Evolutionary conservation across 2,888 invertebrate genomes (phyloP), one percentile per base, ranked within the genome.

Genomic region (Melanophora roralis): DNA sequence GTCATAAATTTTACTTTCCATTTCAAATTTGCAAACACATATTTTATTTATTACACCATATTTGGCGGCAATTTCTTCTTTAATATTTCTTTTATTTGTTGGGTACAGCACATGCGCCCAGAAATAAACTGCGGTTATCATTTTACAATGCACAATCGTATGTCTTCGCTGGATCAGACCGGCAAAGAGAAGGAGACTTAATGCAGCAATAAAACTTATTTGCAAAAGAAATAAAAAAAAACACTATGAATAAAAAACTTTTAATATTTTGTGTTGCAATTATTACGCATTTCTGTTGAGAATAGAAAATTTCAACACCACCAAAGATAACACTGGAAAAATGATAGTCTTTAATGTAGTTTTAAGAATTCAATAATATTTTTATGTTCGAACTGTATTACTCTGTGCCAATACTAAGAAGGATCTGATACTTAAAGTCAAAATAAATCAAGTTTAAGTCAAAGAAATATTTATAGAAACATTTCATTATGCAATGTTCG

Each of bases 1-100:
- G 77, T 68, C 74, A 80, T 82, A 82, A 82, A 82, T 82, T 81
- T 73, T 72, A 82, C 81, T 81, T 82, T 82, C 80, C 77, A 69
- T 81, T 82, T 82, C 73, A 59, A 77, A 78, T 81, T 72, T 55
- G 49, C 60, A 59, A 60, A 55, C 60, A 59, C 65, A 55, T 53
- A 43, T 49, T 76, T 47, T 71, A 75, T 79, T 80, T 80, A 80
- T 80, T 80, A 64, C 60, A 68, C 72, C 71, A 72, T 64, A 76
- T 76, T 72, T 64, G 80, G 67, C 72, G 68, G 67, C 45, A 53
- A 68, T 64, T 57, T 72, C 43, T 47, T 68, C 23, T 55, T 34
- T 53, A 16, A 43, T 21, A 32, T 23, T 19, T 21, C 21, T 34
- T 53, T 16, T 27, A 27, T 27, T 27, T 27, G 6, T 36, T 14